Evolutionary conservation across 1,140 invertebrate species (phyloP), one percentile per base, ranked within the genome.

Genomic region (Littorina saxatilis): DNA sequence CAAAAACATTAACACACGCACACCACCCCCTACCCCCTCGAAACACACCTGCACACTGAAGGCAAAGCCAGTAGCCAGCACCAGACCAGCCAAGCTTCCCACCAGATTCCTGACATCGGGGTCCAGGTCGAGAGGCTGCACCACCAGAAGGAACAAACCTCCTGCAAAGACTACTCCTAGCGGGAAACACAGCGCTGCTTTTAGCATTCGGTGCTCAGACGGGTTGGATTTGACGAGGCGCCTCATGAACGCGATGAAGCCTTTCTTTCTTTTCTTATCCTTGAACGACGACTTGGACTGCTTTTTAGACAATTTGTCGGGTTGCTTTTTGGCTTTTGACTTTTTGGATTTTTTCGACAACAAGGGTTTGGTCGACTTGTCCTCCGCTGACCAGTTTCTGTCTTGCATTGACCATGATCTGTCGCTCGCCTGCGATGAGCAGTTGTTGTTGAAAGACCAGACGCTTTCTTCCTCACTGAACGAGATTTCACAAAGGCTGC

Each of bases 21-120:
- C 52, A n/a, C n/a, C n/a, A n/a, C n/a, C n/a, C n/a, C n/a, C n/a
- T n/a, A n/a, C n/a, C n/a, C n/a, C n/a, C n/a, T n/a, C n/a, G n/a
- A 43, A 43, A 75, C 55, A 17, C 29, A 86, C 80, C 68, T 84
- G 76, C 1, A 86, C 83, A 23, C 88, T 90, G 35, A 87, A 76
- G 17, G 88, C 84, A 73, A 84, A 91, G 17, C 89, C 85, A 20
- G 86, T 27, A 11, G 88, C 78, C 35, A 89, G 47, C n/a, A 77
- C 52, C 29, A 88, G 55, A 11, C 85, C 79, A 17, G 84, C 32
- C 15, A 82, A 40, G 5, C 70, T 80, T 2, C 90, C 90, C 13
- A 88, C 58, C 0, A 85, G 15, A 5, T 79, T 47, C 23, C 80
- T 76, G 1, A 82, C 80, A 23, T 63, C 58, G 40, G 73, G 39